phyloP scores from a whole-genome alignment of 2,888 invertebrate species.

The Agonopterix subpropinquella region DNA sequence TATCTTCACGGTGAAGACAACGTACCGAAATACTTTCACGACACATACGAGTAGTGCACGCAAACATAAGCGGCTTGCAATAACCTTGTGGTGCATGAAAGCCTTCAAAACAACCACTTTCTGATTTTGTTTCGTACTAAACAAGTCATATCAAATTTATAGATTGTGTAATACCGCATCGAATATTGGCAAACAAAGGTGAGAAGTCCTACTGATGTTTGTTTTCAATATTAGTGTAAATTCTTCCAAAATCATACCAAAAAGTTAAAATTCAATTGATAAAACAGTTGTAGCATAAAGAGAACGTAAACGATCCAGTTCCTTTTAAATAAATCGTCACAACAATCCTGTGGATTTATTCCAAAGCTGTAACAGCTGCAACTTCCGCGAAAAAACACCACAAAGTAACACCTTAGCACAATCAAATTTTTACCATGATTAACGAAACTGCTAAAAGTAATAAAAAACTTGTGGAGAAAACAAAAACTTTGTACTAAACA shows the following conservation, averaged over 20 bases:
- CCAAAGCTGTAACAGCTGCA: slow-evolving; percentile 36
- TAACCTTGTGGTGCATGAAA: slow-evolving; percentile 47
- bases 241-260: too few species aligned
- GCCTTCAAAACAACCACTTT: slow-evolving; percentile 43
- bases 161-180: too few species aligned
- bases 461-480: slow-evolving; percentile 16
- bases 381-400: slow-evolving; percentile 33
- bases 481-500: slow-evolving; percentile 37
- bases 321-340: slow-evolving; percentile 28
- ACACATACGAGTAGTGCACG: slow-evolving; percentile 56
- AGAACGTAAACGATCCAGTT: slow-evolving; percentile 20
- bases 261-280: background rate
- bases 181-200: background rate
- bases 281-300: slow-evolving; percentile 21
- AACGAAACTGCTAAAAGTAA: background rate
- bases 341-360: slow-evolving; percentile 35
- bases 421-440: slow-evolving; percentile 13
- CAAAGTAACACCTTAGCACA: slow-evolving; percentile 13
- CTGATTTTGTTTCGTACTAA: slow-evolving; percentile 18
- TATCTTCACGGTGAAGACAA: slow-evolving; percentile 57
- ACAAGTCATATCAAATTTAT: too few species aligned
- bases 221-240: too few species aligned
- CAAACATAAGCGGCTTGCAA: slow-evolving; percentile 43
- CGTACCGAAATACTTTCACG: slow-evolving; percentile 70
- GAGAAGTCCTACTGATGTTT: too few species aligned